Percentiles rank a stretch among this genome's conserved stretches.
Evolutionary conservation across 2,113 vertebrate species (phyloP).

Genomic region (Amphiprion percula): DNA sequence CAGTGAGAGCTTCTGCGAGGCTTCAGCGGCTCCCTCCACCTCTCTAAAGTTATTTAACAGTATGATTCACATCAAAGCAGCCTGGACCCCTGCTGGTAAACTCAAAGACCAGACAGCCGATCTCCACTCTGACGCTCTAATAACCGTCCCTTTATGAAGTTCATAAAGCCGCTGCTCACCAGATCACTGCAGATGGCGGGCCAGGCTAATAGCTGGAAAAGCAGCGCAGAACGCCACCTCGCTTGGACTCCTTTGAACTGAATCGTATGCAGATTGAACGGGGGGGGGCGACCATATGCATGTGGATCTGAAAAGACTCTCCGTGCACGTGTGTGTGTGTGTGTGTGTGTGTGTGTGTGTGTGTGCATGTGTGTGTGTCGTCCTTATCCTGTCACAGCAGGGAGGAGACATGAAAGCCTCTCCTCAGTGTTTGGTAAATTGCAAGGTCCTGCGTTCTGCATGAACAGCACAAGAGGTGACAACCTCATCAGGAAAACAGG

Average conservation of each 20-base stretch:
- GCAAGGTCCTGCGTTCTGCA: slow-evolving; percentile 53
- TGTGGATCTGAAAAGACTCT: slow-evolving; percentile 49
- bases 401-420: slow-evolving; percentile 68
- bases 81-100: slow-evolving; percentile 68
- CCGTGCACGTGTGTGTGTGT: not conserved
- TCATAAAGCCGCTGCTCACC: slow-evolving; percentile 68
- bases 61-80: slow-evolving; percentile 76
- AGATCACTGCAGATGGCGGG: slow-evolving; percentile 62
- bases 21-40: slow-evolving; percentile 55
- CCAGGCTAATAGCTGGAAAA: slow-evolving; percentile 73
- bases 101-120: slow-evolving; percentile 67
- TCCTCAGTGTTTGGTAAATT: slow-evolving; percentile 52
- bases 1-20: slow-evolving; percentile 32
- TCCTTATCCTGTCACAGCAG: slow-evolving; percentile 62
- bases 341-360: not conserved
- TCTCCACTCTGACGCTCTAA: slow-evolving; percentile 69
- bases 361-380: slow-evolving; percentile 25
- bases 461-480: slow-evolving; percentile 51
- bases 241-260: slow-evolving; percentile 70
- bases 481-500: slow-evolving; percentile 42
- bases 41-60: slow-evolving; percentile 70
- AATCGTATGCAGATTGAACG: slow-evolving; percentile 56
- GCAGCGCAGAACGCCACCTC: slow-evolving; percentile 56
- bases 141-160: slow-evolving; percentile 72
- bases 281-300: slow-evolving; percentile 45